These are phyloP conservation scores for Drosophila lacicola DNA, from an alignment of 2,888 invertebrate species.

Conservation along the genomic window DNA sequence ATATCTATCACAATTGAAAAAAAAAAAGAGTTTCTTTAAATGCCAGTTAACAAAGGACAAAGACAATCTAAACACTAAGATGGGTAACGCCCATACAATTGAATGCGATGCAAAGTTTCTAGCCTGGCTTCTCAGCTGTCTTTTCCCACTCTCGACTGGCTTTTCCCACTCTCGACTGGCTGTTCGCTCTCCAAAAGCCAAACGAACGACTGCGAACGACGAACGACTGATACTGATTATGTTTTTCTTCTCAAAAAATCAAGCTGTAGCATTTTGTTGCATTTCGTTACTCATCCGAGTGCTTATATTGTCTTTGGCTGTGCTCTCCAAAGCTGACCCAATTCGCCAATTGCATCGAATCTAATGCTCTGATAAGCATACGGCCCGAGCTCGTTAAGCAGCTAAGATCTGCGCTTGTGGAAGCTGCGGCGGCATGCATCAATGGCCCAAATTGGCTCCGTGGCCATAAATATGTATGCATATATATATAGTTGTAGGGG, in stretches of 20 bases:
- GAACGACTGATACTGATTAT: too few relatives aligned
- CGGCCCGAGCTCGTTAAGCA: slow-evolving; percentile 52
- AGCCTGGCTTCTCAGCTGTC: too few relatives aligned
- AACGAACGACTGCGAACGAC: too few relatives aligned
- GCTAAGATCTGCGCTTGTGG: slow-evolving; percentile 28
- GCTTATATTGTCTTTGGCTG: slow-evolving; percentile 8
- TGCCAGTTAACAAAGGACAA: neutral
- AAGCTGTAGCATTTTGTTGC: too few relatives aligned
- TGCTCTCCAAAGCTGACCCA: slow-evolving; percentile 42
- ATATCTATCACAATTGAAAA: slow-evolving; percentile 47
- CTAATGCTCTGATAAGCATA: slow-evolving; percentile 53
- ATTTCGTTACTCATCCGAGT: too few relatives aligned
- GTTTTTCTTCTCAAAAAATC: too few relatives aligned
- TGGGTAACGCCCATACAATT: too few relatives aligned
- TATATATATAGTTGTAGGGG: neutral
- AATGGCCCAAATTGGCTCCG: slow-evolving; percentile 65
- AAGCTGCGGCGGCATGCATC: slow-evolving; percentile 52
- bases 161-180: too few relatives aligned
- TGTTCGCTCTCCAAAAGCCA: too few relatives aligned
- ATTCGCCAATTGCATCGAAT: slow-evolving; percentile 52
- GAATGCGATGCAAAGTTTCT: too few relatives aligned
- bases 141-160: too few relatives aligned
- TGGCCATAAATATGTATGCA: slow-evolving; percentile 24
- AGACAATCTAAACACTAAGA: too few relatives aligned
- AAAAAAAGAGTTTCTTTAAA: slow-evolving; percentile 8